These are phyloP conservation scores for Melanophora roralis DNA, from an alignment of 2,888 invertebrate genomes.

Conservation along the genomic window DNA sequence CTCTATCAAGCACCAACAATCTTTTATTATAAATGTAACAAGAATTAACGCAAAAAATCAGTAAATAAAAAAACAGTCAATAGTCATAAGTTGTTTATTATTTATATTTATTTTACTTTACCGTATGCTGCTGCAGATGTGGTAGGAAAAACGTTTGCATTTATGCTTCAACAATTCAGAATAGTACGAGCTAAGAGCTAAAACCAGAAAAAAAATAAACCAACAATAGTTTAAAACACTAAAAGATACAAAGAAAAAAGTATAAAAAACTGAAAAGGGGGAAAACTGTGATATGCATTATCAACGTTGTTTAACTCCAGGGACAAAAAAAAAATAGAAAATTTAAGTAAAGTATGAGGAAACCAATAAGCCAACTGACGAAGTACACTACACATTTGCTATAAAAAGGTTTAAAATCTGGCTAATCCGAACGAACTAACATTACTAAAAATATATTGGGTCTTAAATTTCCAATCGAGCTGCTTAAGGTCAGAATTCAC, in stretches of 20 bases:
- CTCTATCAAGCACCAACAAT: neutral
- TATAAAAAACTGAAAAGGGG: conserved; percentile 10
- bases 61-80: neutral
- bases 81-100: conserved; percentile 28
- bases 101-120: conserved; percentile 6
- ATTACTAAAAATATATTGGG: too few species aligned
- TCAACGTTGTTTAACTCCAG: conserved; percentile 13
- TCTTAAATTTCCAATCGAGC: too few species aligned
- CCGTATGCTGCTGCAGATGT: conserved; percentile 16
- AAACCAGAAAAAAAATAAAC: conserved; percentile 20
- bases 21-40: neutral
- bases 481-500: too few species aligned
- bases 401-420: too few species aligned
- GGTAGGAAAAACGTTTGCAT: conserved; percentile 11
- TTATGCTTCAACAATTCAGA: conserved; percentile 44
- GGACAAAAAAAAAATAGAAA: conserved; percentile 8
- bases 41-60: neutral
- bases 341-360: too few species aligned
- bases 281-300: too few species aligned
- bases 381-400: too few species aligned
- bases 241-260: conserved; percentile 21
- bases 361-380: too few species aligned
- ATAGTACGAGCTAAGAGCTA: conserved; percentile 31
- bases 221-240: conserved; percentile 44
- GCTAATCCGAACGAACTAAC: too few species aligned